A percentile compares a stretch with the other conserved stretches of the same genome.
These are phyloP conservation scores for Euspilapteryx auroguttella DNA, from an alignment of 2,888 invertebrate species.

Conservation along the genomic window DNA sequence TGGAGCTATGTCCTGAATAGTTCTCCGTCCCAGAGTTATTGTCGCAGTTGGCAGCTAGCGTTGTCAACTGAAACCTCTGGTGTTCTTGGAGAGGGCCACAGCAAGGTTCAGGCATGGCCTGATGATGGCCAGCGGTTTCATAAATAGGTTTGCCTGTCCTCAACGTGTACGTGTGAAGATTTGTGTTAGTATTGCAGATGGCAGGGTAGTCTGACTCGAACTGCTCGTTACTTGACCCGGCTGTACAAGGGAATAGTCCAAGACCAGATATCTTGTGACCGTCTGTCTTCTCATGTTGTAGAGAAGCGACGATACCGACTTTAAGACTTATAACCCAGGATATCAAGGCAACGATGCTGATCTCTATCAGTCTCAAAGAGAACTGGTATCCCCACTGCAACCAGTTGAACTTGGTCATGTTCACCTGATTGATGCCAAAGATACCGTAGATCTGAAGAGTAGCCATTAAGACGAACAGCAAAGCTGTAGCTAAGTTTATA, in stretches of 20 bases:
- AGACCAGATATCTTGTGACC: conserved; percentile 71
- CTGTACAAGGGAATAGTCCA: conserved; percentile 80
- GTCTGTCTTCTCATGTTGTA: conserved; percentile 74
- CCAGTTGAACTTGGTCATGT: conserved; percentile 77
- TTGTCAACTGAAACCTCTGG: conserved; percentile 52
- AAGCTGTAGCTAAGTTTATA: conserved; percentile 84
- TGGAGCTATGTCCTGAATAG: conserved; percentile 64
- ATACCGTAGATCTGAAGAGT: conserved; percentile 81
- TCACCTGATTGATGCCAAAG: conserved; percentile 50
- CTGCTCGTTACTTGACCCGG: conserved; percentile 82
- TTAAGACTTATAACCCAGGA: conserved; percentile 85
- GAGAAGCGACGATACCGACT: conserved; percentile 51
- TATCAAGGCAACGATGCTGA: conserved; percentile 82
- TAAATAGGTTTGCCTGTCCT: conserved; percentile 77
- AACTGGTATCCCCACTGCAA: conserved; percentile 91
- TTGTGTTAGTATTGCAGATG: conserved; percentile 83
- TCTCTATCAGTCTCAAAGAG: conserved; percentile 80
- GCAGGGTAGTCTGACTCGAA: conserved; percentile 84
- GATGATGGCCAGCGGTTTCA: conserved; percentile 58
- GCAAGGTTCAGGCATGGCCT: conserved; percentile 38
- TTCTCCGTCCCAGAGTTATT: conserved; percentile 66
- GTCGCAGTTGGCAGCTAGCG: conserved; percentile 58
- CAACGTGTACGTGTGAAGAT: conserved; percentile 80
- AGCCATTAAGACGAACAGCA: conserved; percentile 82
- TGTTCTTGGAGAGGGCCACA: conserved; percentile 46